These are phyloP conservation scores for Stegana nigrithorax DNA, from an alignment of 2,888 invertebrate species.

Conservation along the genomic window DNA sequence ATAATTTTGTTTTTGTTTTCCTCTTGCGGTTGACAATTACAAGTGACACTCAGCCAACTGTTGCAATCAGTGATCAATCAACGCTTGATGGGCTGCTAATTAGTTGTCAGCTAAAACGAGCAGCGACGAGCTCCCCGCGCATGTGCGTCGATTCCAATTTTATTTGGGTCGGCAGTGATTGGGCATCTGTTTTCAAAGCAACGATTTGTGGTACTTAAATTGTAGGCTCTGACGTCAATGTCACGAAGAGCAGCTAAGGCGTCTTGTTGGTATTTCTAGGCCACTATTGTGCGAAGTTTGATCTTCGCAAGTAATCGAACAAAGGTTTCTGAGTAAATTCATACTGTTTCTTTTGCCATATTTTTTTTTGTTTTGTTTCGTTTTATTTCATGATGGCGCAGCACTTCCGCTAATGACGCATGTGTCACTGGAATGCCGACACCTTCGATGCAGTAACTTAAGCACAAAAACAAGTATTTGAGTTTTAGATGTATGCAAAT, in stretches of 20 bases:
- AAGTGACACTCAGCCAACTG: slow-evolving; percentile 29
- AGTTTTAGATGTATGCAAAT: no score
- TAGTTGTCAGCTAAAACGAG: slow-evolving; percentile 1
- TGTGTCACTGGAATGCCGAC: no score
- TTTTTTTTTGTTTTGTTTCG: background rate
- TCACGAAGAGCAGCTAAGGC: no score
- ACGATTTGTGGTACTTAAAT: no score
- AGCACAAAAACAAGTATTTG: no score
- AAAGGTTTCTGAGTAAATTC: background rate
- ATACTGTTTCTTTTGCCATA: background rate
- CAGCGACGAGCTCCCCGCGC: no score
- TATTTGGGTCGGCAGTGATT: background rate
- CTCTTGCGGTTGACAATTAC: slow-evolving; percentile 27
- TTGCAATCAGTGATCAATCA: slow-evolving; percentile 12
- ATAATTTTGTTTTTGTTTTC: background rate
- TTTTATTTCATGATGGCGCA: no score
- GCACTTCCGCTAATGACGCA: no score
- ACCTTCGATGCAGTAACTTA: no score
- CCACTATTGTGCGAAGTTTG: no score
- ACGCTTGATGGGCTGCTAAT: background rate
- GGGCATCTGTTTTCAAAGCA: background rate
- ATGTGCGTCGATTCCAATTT: background rate
- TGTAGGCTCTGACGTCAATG: background rate
- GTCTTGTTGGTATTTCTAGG: no score
- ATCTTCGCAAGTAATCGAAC: no score